These are phyloP conservation scores for Natator depressus DNA, from an alignment of 2,113 vertebrate species.

Conservation along the genomic window DNA sequence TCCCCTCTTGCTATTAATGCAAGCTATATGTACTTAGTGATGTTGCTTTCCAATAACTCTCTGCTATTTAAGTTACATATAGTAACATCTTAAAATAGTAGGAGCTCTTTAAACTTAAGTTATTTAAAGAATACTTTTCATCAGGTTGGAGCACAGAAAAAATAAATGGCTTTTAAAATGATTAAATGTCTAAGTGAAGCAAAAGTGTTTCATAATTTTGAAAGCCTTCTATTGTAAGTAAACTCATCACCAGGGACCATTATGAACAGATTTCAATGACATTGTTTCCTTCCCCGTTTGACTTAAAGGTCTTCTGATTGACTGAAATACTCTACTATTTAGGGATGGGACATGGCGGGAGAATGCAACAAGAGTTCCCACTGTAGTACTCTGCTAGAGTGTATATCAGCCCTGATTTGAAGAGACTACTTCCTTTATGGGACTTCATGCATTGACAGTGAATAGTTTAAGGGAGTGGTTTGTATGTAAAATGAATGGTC, in stretches of 20 bases:
- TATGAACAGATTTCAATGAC: neutral
- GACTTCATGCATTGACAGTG: neutral
- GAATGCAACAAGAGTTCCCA: neutral
- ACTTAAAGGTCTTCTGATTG: neutral
- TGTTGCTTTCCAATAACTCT: neutral
- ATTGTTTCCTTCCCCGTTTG: neutral
- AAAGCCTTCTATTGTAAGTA: neutral
- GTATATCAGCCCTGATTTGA: neutral
- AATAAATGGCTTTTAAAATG: conserved; percentile 4
- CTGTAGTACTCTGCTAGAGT: too few relatives aligned
- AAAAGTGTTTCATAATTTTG: neutral
- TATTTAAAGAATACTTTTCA: conserved; percentile 13
- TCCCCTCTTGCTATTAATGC: neutral
- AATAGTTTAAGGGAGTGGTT: too few relatives aligned
- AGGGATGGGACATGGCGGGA: neutral
- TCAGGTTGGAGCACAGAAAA: neutral
- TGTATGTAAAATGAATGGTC: too few relatives aligned
- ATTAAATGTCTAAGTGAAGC: neutral
- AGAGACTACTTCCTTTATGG: neutral
- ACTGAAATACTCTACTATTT: neutral
- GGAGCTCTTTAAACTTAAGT: neutral
- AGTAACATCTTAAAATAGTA: neutral
- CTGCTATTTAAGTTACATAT: fast-evolving
- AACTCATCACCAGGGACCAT: neutral
- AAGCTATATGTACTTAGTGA: neutral